A percentile compares a stretch with the other conserved stretches of the same genome.
Evolutionary conservation across 2,113 vertebrate genomes (phyloP).

Genomic region (Myodes glareolus): DNA sequence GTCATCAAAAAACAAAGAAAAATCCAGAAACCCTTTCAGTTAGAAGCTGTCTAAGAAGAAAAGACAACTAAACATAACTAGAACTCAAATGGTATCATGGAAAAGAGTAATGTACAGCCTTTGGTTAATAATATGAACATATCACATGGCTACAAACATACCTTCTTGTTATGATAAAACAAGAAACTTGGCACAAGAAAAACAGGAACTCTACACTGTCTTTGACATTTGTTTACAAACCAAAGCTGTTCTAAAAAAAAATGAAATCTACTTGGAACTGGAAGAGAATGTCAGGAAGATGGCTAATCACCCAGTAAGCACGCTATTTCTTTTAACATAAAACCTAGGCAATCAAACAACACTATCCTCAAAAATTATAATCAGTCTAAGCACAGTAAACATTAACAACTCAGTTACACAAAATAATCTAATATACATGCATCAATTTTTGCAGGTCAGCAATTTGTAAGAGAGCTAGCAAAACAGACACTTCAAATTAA

Average conservation of each 20-base stretch:
- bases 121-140: background rate
- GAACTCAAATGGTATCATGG: background rate
- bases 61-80: conserved; percentile 9
- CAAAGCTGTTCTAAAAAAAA: background rate
- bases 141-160: background rate
- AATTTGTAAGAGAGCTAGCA: background rate
- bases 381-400: background rate
- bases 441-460: conserved; percentile 22
- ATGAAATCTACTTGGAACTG: background rate
- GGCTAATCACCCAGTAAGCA: background rate
- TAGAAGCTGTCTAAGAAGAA: background rate
- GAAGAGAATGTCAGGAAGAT: background rate
- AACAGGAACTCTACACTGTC: background rate
- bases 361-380: conserved; percentile 28
- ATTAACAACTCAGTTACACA: background rate
- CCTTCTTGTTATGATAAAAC: background rate
- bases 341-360: conserved; percentile 39
- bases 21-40: background rate
- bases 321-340: background rate
- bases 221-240: background rate
- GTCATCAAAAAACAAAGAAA: background rate
- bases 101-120: background rate
- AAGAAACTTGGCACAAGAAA: background rate
- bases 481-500: background rate
- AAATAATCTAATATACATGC: conserved; percentile 29